Evolutionary conservation across 2,888 invertebrate genomes (phyloP).

Genomic region (Drosophila cognata): DNA sequence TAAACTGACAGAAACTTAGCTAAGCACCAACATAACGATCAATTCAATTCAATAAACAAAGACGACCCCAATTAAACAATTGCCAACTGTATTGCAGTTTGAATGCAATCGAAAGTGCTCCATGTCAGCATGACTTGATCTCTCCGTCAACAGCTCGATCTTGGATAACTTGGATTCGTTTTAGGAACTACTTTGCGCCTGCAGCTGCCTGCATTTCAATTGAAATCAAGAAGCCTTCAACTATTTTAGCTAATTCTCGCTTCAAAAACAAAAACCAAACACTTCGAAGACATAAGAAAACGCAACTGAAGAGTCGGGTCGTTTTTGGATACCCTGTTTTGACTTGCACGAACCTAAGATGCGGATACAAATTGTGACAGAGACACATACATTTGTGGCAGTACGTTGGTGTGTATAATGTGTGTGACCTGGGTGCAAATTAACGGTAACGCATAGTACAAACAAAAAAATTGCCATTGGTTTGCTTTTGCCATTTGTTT

Average conservation of each 20-base stretch:
- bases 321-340: background rate
- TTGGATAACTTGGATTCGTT: conserved; percentile 19
- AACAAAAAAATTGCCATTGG: conserved; percentile 47
- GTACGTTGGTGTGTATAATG: conserved; percentile 31
- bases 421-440: conserved; percentile 34
- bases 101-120: conserved; percentile 11
- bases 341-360: background rate
- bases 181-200: conserved; percentile 62
- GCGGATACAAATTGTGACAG: conserved; percentile 1
- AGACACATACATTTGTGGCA: conserved; percentile 3
- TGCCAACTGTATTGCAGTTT: conserved; percentile 9
- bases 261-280: background rate
- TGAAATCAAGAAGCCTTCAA: conserved; percentile 15
- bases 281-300: conserved; percentile 7
- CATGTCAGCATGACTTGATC: background rate
- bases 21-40: conserved; percentile 1
- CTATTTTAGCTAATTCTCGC: background rate
- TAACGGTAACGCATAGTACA: conserved; percentile 44
- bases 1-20: conserved; percentile 9
- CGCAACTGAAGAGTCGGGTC: background rate
- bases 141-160: conserved; percentile 17
- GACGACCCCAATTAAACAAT: conserved; percentile 7
- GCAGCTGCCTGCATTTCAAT: conserved; percentile 33
- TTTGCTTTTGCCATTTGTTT: conserved; percentile 12
- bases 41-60: background rate